Base-by-base conservation (phyloP, 35 echinoderm and acorn worm genomes). In the Heliocidaris erythrogramma region DNA sequence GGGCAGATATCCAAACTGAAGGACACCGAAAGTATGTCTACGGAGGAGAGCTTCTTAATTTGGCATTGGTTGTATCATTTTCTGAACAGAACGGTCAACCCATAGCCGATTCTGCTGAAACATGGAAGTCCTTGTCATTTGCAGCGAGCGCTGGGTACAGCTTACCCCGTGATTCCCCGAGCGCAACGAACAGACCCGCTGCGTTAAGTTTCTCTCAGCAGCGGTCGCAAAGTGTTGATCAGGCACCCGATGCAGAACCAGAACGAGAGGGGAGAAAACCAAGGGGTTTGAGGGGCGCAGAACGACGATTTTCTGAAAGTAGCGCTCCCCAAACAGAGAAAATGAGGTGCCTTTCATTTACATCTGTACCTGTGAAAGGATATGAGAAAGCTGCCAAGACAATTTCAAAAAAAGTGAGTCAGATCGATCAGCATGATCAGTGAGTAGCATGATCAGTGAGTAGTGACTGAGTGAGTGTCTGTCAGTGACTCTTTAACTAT, bases 231-330 rank as follows among this genome's bases (percentile, higher is more conserved):
- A 89, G 87, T 42, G 87, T 89, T 47, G 87, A 89, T 78, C 65
- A 78, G 65, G 18, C 65, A n/a, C 18, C 21, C 21, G 65, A n/a
- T 78, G 65, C 65, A 21, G 65, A 78, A 18, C 14, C 18, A n/a
- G 65, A 78, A n/a, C 65, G 17, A 89, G 87, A 32, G 16, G 31
- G 31, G 9, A 27, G 87, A 47, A 17, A 32, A 47, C 7, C 87
- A 9, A 31, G 10, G 16, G 14, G 31, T 89, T 89, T 30, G 5
- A 32, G 47, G 17, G 87, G 87, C 10, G 10, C 31, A 48, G 87
- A n/a, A 24, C 31, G 87, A 89, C 87, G 87, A n/a, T 89, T 89
- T 89, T 89, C 87, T 89, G 87, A 89, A 32, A 48, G 87, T 89
- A 32, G 47, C 31, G 31, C 87, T 42, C 12, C 24, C 14, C 87